Base-by-base conservation (phyloP, 2,113 vertebrate genomes). In the Osmerus eperlanus region DNA sequence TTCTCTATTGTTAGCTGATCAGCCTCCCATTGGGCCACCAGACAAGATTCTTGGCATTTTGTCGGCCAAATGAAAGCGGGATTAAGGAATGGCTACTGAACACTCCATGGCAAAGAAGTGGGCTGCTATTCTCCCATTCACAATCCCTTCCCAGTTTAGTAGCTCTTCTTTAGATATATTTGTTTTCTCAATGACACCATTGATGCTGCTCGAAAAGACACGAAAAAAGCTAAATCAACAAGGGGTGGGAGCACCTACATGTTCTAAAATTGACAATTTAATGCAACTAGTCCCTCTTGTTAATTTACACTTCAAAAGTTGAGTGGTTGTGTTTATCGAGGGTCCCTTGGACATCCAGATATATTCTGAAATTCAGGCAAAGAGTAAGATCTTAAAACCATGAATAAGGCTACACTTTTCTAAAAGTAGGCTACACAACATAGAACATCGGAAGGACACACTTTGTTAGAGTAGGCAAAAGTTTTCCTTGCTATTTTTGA, bases 61-160 rank as follows among this genome's bases (percentile, higher is more conserved):
- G 94, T 94, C 94, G 94, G 96, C 89, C 80, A 91, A 96, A 96
- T 96, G 95, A 97, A 97, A 98, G 94, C 87, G 80, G 93, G 96
- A 96, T 97, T 97, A 97, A 91, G 89, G 91, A 91, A 89, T 90
- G 94, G 91, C 93, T 92, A 89, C 90, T 94, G 94, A 94, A 93
- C 93, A 91, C 93, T 92, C 93, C 93, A 92, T 88, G 90, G 95
- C 87, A 94, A 94, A 96, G 90, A 87, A 91, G 89, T 91, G 92
- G 92, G 80, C 77, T 94, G 92, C 92, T 93, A 94, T 94, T 88
- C 81, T 82, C 72, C 82, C 12, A 51, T 75, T 84, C 74, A 82
- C 81, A 75, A 25, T 70, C 58, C 62, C 71, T 77, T 79, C 76
- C 83, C 83, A 79, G 83, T 85, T 84, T 82, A 80, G 83, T 80